A percentile compares a stretch with the other conserved stretches of the same genome.
Conservation (phyloP, 2,888 invertebrate genomes). For the Athalia circularis region DNA sequence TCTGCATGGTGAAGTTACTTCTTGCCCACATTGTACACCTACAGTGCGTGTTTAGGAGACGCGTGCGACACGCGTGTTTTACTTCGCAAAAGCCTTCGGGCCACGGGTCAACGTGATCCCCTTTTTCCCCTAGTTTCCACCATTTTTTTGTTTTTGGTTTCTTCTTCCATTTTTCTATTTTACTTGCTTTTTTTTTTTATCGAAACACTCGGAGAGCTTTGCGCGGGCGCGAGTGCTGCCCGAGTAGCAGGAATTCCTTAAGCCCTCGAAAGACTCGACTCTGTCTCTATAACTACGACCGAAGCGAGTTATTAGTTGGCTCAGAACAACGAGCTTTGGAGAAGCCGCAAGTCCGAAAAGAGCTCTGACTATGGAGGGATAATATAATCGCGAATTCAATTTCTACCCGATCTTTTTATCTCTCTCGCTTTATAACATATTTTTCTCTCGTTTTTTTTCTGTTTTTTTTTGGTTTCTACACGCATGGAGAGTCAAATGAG, state of each 20-base stretch:
- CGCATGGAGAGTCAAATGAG: too few relatives aligned
- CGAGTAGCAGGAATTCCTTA: constrained; percentile 11
- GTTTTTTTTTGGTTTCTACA: too few relatives aligned
- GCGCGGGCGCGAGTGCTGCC: neutral
- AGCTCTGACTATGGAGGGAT: constrained; percentile 10
- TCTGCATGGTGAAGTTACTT: too few relatives aligned
- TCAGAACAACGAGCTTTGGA: constrained; percentile 14
- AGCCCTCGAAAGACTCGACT: constrained; percentile 7
- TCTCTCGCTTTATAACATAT: neutral
- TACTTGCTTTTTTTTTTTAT: too few relatives aligned
- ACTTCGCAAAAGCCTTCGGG: constrained; percentile 10
- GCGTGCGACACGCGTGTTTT: constrained; percentile 10
- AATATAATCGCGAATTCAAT: constrained; percentile 20
- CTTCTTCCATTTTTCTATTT: too few relatives aligned
- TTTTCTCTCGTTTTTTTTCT: too few relatives aligned
- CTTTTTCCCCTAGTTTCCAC: neutral
- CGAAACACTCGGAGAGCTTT: constrained; percentile 16
- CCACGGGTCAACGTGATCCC: constrained; percentile 12
- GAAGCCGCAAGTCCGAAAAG: constrained; percentile 9
- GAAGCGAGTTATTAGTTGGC: constrained; percentile 23
- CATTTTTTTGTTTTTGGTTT: too few relatives aligned
- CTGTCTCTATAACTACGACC: neutral
- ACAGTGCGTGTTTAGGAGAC: neutral
- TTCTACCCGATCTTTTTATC: neutral
- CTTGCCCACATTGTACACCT: too few relatives aligned